Evolutionary conservation across 2,113 vertebrate genomes (phyloP).

Genomic region (Serranochromis macrocephalus): DNA sequence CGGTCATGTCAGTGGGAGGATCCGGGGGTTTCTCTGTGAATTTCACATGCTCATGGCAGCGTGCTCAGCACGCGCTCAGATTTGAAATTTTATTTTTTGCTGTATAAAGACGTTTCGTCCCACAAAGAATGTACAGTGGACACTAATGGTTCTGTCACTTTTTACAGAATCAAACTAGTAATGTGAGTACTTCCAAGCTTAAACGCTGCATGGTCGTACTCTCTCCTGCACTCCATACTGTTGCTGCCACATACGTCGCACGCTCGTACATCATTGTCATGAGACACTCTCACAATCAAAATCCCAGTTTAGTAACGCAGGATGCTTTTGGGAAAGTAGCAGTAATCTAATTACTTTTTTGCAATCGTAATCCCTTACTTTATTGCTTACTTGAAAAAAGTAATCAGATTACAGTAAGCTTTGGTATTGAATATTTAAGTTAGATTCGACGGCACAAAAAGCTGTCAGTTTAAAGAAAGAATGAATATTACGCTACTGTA

Average conservation of each 20-base stretch:
- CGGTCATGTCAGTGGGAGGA: neutral
- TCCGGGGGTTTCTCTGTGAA: neutral
- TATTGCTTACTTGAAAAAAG: neutral
- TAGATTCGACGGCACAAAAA: neutral
- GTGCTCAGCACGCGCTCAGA: rapidly evolving
- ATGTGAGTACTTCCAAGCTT: neutral
- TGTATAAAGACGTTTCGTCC: rapidly evolving
- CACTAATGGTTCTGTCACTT: neutral
- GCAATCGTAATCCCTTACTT: neutral
- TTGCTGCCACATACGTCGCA: rapidly evolving
- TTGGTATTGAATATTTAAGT: neutral
- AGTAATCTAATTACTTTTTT: neutral
- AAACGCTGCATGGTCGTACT: neutral
- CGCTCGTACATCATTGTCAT: neutral
- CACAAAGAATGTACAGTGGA: neutral
- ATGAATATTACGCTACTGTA: neutral
- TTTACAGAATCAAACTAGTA: neutral
- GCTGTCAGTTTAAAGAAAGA: rapidly evolving
- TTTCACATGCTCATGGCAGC: neutral
- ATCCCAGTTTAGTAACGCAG: neutral
- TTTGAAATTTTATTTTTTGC: neutral
- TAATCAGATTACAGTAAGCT: neutral
- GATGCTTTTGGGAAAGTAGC: neutral
- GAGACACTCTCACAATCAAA: neutral
- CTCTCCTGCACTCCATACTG: neutral